Conservation (phyloP, 2,888 invertebrate genomes). For the Aplocera efformata region DNA sequence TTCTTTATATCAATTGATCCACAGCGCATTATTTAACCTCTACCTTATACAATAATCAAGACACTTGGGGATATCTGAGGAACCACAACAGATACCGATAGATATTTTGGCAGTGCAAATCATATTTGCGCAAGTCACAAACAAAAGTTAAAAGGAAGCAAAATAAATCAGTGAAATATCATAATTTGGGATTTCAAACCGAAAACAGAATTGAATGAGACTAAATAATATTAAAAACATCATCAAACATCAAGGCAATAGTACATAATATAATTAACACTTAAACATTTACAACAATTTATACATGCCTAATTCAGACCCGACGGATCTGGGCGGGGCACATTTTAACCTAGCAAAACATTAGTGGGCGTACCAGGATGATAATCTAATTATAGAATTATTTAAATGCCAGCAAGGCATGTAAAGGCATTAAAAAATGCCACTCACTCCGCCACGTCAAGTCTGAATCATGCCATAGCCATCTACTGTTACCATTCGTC, state of each 20-base stretch:
- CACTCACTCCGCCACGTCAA: too few relatives aligned
- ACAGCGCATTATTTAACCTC: conserved; percentile 20
- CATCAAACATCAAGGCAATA: conserved; percentile 59
- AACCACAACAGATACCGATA: conserved; percentile 14
- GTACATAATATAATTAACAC: conserved; percentile 74
- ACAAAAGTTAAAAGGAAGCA: conserved; percentile 1
- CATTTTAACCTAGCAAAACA: too few relatives aligned
- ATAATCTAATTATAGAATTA: too few relatives aligned
- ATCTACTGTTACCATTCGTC: conserved; percentile 45
- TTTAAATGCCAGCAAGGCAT: too few relatives aligned
- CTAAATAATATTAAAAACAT: conserved; percentile 75
- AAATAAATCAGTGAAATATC: conserved; percentile 1
- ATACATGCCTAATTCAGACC: too few relatives aligned
- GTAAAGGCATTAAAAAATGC: too few relatives aligned
- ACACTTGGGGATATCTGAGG: conserved; percentile 19
- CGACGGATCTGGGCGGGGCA: too few relatives aligned
- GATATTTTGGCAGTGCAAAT: conserved; percentile 32
- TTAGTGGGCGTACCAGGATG: too few relatives aligned
- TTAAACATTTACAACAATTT: conserved; percentile 67
- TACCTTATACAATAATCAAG: conserved; percentile 25
- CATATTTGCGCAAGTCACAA: conserved; percentile 26
- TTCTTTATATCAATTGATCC: conserved; percentile 45
- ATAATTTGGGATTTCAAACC: conserved; percentile 20
- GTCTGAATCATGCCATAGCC: too few relatives aligned
- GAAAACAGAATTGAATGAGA: conserved; percentile 41